A percentile compares a stretch with the other conserved stretches of the same genome.
phyloP scores from a whole-genome alignment of 2,888 invertebrate genomes.

The Camptogramma bilineatum region DNA sequence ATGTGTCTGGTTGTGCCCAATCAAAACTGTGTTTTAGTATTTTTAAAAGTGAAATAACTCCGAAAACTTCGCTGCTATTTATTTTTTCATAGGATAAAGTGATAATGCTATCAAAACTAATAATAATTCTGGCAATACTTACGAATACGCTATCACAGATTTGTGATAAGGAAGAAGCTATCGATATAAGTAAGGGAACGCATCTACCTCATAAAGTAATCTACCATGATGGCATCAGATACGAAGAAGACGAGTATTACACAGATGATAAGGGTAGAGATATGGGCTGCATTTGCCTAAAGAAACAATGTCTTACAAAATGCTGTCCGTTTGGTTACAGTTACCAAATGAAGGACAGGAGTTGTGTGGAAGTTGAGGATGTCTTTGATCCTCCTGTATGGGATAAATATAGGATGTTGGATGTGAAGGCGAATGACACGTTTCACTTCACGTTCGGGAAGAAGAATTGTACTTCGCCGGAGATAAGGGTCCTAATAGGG shows the following conservation, averaged over 20 bases:
- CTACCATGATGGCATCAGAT: conserved; percentile 50
- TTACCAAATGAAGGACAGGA: conserved; percentile 43
- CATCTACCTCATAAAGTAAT: conserved; percentile 48
- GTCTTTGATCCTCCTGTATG: conserved; percentile 60
- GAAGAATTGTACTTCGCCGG: conserved; percentile 50
- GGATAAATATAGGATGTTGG: conserved; percentile 50
- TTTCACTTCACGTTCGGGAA: conserved; percentile 61
- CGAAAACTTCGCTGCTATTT: not conserved
- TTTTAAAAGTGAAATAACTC: not conserved
- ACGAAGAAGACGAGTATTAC: conserved; percentile 55
- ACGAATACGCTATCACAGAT: conserved; percentile 39
- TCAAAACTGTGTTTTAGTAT: not conserved
- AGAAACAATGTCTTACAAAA: conserved; percentile 59
- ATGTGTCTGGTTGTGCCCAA: not conserved
- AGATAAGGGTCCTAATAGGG: conserved; percentile 47
- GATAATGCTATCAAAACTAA: conserved; percentile 40
- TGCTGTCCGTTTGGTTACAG: conserved; percentile 65
- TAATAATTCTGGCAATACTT: conserved; percentile 40
- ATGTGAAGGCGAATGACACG: conserved; percentile 47
- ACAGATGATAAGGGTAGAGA: conserved; percentile 47
- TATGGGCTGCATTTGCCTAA: conserved; percentile 59
- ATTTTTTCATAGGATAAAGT: not conserved
- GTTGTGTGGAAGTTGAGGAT: conserved; percentile 49
- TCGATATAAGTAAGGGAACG: conserved; percentile 57
- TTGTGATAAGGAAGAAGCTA: conserved; percentile 48